Evolutionary conservation across 2,113 vertebrate genomes (phyloP).

Genomic region (Ceyx margarethae): DNA sequence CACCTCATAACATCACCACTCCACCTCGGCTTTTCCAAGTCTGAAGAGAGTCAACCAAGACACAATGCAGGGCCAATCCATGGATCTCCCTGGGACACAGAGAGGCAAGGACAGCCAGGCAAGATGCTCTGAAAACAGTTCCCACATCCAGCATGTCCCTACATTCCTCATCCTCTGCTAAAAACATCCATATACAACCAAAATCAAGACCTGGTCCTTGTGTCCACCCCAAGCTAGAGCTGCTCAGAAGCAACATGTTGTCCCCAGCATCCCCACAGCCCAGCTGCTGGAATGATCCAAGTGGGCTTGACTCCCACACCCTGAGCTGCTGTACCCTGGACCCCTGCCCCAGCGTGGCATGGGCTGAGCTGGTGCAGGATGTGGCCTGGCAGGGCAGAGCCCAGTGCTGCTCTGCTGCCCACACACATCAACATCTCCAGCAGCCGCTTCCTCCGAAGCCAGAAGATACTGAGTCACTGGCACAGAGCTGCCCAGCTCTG

Average conservation of each 20-base stretch:
- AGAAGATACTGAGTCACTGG: not conserved
- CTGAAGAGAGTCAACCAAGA: not conserved
- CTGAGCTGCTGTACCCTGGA: fast-evolving
- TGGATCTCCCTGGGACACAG: not conserved
- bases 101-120: not conserved
- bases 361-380: not conserved
- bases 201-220: not conserved
- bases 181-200: not conserved
- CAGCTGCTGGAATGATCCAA: fast-evolving
- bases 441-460: not conserved
- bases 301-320: not conserved
- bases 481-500: not conserved
- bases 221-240: not conserved
- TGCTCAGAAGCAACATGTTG: not conserved
- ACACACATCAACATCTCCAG: not conserved
- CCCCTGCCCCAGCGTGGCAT: not conserved
- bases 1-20: not conserved
- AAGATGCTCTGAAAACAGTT: not conserved
- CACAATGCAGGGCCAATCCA: not conserved
- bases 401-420: not conserved
- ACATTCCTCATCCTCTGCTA: not conserved
- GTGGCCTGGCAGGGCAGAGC: not conserved
- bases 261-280: not conserved
- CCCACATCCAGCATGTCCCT: not conserved
- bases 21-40: not conserved